phyloP scores from a whole-genome alignment of 2,113 vertebrate species.

The Polypterus senegalus region DNA sequence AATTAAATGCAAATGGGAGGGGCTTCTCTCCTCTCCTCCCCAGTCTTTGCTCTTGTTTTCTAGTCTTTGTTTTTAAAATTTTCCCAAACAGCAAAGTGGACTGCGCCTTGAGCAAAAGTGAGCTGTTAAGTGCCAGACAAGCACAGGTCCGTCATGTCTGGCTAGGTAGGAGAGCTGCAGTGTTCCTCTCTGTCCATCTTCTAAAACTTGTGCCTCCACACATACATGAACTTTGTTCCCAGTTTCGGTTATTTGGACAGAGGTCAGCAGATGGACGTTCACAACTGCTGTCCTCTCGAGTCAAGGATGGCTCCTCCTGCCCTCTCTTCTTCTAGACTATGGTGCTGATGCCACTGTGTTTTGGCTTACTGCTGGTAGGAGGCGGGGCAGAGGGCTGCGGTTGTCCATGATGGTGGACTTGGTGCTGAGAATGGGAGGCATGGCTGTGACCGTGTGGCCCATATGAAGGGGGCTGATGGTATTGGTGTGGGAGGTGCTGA shows the following conservation, averaged over 20 bases:
- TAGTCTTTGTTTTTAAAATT: slow-evolving; percentile 16
- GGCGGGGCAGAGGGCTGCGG: slow-evolving; percentile 44
- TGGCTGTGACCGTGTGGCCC: slow-evolving; percentile 45
- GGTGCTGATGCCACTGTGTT: slow-evolving; percentile 93
- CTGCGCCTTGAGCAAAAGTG: too few species aligned
- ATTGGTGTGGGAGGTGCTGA: slow-evolving; percentile 63
- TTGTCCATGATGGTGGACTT: slow-evolving; percentile 60
- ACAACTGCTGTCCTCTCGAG: too few species aligned
- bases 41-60: neutral
- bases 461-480: slow-evolving; percentile 49
- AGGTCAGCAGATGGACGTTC: too few species aligned
- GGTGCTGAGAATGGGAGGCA: slow-evolving; percentile 44
- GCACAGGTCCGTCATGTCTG: too few species aligned
- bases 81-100: too few species aligned
- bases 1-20: slow-evolving; percentile 19
- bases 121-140: too few species aligned
- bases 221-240: too few species aligned
- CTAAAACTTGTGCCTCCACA: too few species aligned
- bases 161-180: too few species aligned
- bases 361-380: slow-evolving; percentile 60
- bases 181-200: too few species aligned
- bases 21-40: slow-evolving; percentile 12
- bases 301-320: too few species aligned
- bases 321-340: slow-evolving; percentile 54
- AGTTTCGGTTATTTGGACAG: too few species aligned